These are phyloP conservation scores for Melinaea menophilus DNA, from an alignment of 2,888 invertebrate genomes.

Conservation along the genomic window DNA sequence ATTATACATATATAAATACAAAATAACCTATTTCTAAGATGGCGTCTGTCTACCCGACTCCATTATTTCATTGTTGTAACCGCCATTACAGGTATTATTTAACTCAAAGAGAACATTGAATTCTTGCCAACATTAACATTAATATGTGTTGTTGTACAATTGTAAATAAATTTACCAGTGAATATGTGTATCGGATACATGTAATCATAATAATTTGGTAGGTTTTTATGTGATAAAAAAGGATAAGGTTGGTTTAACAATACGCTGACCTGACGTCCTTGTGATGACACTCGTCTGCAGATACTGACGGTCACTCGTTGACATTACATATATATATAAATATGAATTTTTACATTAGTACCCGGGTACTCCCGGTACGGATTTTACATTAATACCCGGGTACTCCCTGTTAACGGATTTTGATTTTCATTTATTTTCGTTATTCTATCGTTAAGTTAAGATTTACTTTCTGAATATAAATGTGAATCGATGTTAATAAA, in stretches of 20 bases:
- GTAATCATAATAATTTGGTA: slow-evolving; percentile 9
- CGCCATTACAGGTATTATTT: slow-evolving; percentile 22
- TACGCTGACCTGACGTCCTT: slow-evolving; percentile 43
- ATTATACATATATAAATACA: neutral
- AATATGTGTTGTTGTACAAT: neutral
- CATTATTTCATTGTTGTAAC: slow-evolving; percentile 24
- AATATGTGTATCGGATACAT: no score
- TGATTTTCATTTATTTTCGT: no score
- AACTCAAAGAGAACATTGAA: slow-evolving; percentile 25
- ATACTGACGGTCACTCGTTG: slow-evolving; percentile 16
- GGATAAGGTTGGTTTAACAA: slow-evolving; percentile 28
- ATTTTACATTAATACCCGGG: no score
- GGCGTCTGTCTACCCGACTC: slow-evolving; percentile 19
- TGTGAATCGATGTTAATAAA: no score
- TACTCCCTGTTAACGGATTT: no score
- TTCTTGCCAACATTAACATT: slow-evolving; percentile 13
- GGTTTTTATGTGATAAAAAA: slow-evolving; percentile 31
- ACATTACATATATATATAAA: no score
- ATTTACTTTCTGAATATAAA: no score
- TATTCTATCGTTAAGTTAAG: no score
- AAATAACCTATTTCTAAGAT: slow-evolving; percentile 14
- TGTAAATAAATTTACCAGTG: neutral
- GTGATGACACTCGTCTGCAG: slow-evolving; percentile 37
- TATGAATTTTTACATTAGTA: no score
- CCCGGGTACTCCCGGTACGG: no score